Conservation (phyloP, 2,797 vertebrate genomes). For the Siniperca scherzeri region DNA sequence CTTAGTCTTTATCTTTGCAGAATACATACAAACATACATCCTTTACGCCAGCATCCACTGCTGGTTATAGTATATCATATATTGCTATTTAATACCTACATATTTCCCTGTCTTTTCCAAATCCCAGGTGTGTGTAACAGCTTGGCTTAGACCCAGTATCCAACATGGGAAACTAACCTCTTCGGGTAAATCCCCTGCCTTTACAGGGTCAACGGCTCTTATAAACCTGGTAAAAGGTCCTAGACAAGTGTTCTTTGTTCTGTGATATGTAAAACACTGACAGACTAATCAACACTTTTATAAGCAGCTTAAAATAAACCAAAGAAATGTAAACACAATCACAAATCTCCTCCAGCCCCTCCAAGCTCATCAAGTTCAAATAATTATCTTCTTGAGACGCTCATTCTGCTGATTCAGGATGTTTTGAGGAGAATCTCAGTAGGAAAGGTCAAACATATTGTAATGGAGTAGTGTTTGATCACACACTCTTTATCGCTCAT, state of each 20-base stretch:
- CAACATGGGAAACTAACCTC: constrained; percentile 39
- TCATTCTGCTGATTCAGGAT: constrained; percentile 64
- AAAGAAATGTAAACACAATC: constrained; percentile 46
- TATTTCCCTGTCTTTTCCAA: constrained; percentile 31
- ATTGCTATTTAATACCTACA: constrained; percentile 12
- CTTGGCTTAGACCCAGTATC: constrained; percentile 41
- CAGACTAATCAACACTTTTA: constrained; percentile 32
- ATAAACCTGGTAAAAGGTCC: constrained; percentile 29
- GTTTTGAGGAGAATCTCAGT: constrained; percentile 49
- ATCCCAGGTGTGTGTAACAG: constrained; percentile 30
- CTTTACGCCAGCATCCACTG: background rate
- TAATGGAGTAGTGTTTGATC: constrained; percentile 66
- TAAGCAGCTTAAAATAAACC: constrained; percentile 32
- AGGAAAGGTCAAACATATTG: constrained; percentile 70
- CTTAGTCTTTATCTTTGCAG: constrained; percentile 21
- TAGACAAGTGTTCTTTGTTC: constrained; percentile 24
- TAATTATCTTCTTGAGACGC: constrained; percentile 33
- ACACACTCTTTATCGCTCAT: constrained; percentile 42
- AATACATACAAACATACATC: constrained; percentile 14
- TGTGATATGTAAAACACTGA: constrained; percentile 33
- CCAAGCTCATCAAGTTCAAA: constrained; percentile 22
- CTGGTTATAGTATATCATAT: constrained; percentile 6
- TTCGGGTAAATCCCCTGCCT: constrained; percentile 45
- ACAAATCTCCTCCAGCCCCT: constrained; percentile 18
- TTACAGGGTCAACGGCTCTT: constrained; percentile 40